Evolutionary conservation across 2,888 invertebrate genomes (phyloP), one percentile per base, ranked within the genome.

Genomic region (Exephanes ischioxanthus): DNA sequence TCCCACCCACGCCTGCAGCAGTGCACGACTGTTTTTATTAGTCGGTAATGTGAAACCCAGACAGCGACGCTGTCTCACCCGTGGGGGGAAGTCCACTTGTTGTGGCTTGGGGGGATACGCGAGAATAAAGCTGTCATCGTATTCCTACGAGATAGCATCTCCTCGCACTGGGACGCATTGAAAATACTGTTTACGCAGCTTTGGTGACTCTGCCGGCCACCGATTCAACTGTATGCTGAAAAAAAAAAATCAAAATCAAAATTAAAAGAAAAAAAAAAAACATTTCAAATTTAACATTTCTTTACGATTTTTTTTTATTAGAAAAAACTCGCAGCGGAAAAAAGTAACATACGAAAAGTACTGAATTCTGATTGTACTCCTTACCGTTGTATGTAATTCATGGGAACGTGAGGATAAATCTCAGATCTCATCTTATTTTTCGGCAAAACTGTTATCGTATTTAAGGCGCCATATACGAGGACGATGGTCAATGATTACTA

Each of bases 21-120:
- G 68, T 45, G 30, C 70, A n/a, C 37, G 53, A 30, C 48, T 83
- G 82, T 85, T 87, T 83, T 87, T 80, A 83, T 83, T 79, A 70
- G 83, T 19, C 72, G 73, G 84, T 85, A 83, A 85, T 87, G 85
- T 83, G 78, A 85, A 87, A 80, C 78, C 66, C 86, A 87, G 82
- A 73, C 73, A 48, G 63, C 73, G 48, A 22, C 51, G 72, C 30
- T 19, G 26, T 67, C 67, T 72, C 67, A 71, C 70, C 72, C 67
- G 58, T 76, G 76, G 67, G 70, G 70, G 53, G 63, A 73, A 72
- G 61, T 79, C 61, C 45, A 70, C 61, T 79, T 79, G 68, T 70
- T 58, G 55, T 68, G 68, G 26, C 55, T 16, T 33, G 58, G 11
- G 0, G 73, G 45, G 45, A 63, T 7, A 22, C 30, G 26, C 58